Conservation (phyloP, 1,140 invertebrate species). For the Euglossa dilemma region DNA sequence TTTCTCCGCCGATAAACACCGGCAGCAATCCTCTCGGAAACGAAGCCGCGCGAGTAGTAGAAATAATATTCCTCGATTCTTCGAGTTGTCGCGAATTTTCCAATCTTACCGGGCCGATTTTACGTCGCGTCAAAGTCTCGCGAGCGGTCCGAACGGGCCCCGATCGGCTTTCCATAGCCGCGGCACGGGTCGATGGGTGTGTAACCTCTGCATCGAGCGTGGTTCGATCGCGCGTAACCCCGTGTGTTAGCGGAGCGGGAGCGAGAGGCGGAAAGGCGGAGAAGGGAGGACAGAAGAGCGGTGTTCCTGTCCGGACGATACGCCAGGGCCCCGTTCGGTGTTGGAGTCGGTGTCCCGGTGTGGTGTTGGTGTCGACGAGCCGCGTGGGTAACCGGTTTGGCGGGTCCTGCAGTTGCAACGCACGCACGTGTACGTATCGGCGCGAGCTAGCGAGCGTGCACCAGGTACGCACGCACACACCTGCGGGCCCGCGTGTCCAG, state of each 20-base stretch:
- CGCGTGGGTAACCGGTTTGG: conserved; percentile 81
- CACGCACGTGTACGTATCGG: conserved; percentile 73
- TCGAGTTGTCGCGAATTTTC: too few relatives aligned
- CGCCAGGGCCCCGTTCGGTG: conserved; percentile 69
- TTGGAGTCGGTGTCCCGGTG: conserved; percentile 73
- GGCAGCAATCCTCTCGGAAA: not conserved
- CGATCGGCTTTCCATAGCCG: conserved; percentile 42
- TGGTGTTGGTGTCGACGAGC: conserved; percentile 75
- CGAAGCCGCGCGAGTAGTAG: not conserved
- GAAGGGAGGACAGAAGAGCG: conserved; percentile 49
- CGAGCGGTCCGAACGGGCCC: conserved; percentile 1
- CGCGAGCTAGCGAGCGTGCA: conserved; percentile 52
- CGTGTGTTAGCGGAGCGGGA: conserved; percentile 35
- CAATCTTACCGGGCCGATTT: too few relatives aligned
- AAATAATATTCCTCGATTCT: too few relatives aligned
- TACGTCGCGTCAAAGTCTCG: too few relatives aligned
- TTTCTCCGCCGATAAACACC: not conserved
- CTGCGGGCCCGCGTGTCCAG: conserved; percentile 35
- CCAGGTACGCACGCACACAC: conserved; percentile 40
- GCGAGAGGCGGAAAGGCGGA: conserved; percentile 27
- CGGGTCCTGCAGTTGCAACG: conserved; percentile 79
- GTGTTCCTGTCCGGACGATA: conserved; percentile 62
- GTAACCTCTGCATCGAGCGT: conserved; percentile 64
- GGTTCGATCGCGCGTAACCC: conserved; percentile 66
- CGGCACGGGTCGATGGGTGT: conserved; percentile 59